Evolutionary conservation across 2,888 invertebrate genomes (phyloP).

Genomic region (Mythimna albipuncta): DNA sequence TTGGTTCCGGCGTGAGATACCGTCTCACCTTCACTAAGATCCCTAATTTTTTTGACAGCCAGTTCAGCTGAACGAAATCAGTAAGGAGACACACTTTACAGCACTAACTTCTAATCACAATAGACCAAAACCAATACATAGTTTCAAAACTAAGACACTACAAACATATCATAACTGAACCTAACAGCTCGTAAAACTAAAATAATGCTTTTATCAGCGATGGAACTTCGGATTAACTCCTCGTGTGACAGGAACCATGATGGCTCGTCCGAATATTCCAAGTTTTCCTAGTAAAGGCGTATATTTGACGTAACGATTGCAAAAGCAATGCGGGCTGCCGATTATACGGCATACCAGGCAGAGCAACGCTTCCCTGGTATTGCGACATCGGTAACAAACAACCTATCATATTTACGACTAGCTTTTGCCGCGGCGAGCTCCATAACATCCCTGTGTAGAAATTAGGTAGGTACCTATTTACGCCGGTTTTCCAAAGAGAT

Average conservation of each 20-base stretch:
- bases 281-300: slow-evolving; percentile 15
- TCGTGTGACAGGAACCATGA: slow-evolving; percentile 42
- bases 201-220: background rate
- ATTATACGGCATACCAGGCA: slow-evolving; percentile 41
- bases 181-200: background rate
- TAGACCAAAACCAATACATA: background rate
- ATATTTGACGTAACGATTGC: slow-evolving; percentile 26
- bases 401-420: background rate
- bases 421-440: background rate
- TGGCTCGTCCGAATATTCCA: slow-evolving; percentile 18
- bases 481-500: background rate
- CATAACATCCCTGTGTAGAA: background rate
- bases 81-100: background rate
- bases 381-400: slow-evolving; percentile 13
- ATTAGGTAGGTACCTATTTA: background rate
- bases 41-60: too few relatives aligned
- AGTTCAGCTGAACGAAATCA: too few relatives aligned
- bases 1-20: too few relatives aligned
- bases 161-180: background rate
- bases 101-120: background rate
- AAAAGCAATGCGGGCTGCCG: slow-evolving; percentile 38
- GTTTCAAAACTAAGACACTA: background rate
- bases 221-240: slow-evolving; percentile 37
- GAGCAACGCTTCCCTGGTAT: slow-evolving; percentile 24
- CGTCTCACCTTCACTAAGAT: too few relatives aligned